These are phyloP conservation scores for Trididemnum clinides DNA, from an alignment of 23 tunicate species.

Conservation along the genomic window DNA sequence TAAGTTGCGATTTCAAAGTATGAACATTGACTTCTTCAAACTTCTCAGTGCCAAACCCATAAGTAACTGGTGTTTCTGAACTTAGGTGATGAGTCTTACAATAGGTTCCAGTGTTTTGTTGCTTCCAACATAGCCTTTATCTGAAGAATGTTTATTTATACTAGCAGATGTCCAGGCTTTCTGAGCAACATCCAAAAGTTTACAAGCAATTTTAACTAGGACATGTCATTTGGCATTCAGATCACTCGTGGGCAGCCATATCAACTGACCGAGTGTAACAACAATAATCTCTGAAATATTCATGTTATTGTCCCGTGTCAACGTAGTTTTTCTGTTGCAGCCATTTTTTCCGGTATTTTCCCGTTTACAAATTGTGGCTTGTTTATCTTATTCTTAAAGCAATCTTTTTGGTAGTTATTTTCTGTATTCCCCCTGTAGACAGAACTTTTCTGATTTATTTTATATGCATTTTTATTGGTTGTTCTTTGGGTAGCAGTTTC, in stretches of 20 bases:
- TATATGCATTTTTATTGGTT: too few species aligned
- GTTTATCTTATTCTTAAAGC: too few species aligned
- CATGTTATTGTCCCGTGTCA: too few species aligned
- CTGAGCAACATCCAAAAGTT: neutral
- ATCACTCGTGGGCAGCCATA: neutral
- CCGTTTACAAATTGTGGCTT: too few species aligned
- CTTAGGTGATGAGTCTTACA: neutral
- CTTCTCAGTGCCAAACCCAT: neutral
- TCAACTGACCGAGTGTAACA: neutral
- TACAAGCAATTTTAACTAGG: neutral
- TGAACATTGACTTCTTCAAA: neutral
- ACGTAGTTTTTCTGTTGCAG: too few species aligned
- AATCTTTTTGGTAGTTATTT: too few species aligned
- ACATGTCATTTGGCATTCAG: neutral
- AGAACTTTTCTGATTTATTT: too few species aligned
- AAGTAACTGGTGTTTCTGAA: neutral
- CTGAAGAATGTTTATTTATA: neutral
- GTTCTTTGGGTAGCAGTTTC: too few species aligned
- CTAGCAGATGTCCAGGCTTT: conserved; percentile 5
- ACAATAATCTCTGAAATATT: too few species aligned
- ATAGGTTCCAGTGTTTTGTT: neutral
- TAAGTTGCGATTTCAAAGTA: neutral
- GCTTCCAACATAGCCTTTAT: neutral
- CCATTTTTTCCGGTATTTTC: too few species aligned
- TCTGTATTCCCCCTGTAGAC: too few species aligned